These are phyloP conservation scores for Ooceraea biroi DNA, from an alignment of 1,140 invertebrate genomes.

Conservation along the genomic window DNA sequence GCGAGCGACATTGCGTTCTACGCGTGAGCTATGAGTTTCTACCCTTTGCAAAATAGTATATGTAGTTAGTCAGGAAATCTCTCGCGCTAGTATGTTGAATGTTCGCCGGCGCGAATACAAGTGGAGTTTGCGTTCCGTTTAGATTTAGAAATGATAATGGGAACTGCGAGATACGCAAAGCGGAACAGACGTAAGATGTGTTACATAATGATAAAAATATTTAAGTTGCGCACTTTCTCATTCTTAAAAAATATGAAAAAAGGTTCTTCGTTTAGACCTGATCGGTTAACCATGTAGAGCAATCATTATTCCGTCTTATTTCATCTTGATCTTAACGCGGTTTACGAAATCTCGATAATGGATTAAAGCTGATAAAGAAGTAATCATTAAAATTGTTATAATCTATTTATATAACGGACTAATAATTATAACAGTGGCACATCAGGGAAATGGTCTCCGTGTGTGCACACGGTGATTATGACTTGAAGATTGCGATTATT, in stretches of 20 bases:
- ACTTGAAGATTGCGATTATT: not conserved
- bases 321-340: not conserved
- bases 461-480: not conserved
- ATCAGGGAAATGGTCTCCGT: not conserved
- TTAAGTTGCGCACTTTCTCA: not conserved
- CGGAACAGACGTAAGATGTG: not conserved
- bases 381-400: no score
- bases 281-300: not conserved
- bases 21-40: not conserved
- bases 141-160: slow-evolving; percentile 26
- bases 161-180: not conserved
- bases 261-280: no score
- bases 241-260: not conserved
- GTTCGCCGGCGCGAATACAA: slow-evolving; percentile 33
- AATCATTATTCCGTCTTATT: not conserved
- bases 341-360: no score
- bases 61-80: not conserved
- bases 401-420: no score
- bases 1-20: slow-evolving; percentile 2
- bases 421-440: not conserved
- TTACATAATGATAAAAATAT: not conserved
- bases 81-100: slow-evolving; percentile 5
- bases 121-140: slow-evolving; percentile 35
- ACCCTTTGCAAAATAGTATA: slow-evolving; percentile 4
- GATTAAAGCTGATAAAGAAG: no score